Base-by-base conservation (phyloP, 1,140 invertebrate species). In the Euglossa dilemma region DNA sequence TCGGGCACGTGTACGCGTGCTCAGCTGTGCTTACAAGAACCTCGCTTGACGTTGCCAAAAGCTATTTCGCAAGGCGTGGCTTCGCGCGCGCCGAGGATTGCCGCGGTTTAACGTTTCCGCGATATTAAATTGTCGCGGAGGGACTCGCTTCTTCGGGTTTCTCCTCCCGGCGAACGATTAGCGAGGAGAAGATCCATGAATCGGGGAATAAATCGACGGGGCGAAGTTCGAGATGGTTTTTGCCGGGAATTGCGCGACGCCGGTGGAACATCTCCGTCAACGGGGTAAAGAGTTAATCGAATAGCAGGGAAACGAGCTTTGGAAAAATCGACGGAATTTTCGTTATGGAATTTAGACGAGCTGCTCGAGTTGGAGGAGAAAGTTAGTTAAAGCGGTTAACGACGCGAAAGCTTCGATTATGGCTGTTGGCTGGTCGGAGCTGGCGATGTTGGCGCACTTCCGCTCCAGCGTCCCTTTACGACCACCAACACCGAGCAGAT, bases 41-140 rank as follows among this genome's bases (percentile, higher is more conserved):
- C 28, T 18, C 45, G 52, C 56, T 82, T 23, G 28, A 59, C 72
- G 73, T 61, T 73, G 59, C 76, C 85, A 87, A 67, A 64, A 84
- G 54, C 63, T 61, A 83, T 86, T 75, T 70, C 59, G 25, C 45
- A 70, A 74, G 36, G 47, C n/a, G 64, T 47, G 63, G 47, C 11
- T 36, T 36, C 25, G 67, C 20, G 50, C 54, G 76, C 45, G 52
- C 36, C 23, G 56, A 36, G 52, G 25, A 52, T 71, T 72, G n/a
- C 9, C 67, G 47, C 28, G 45, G 77, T 63, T 72, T 72, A 18
- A 52, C 43, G 23, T 14, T 36, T 36, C 36, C 23, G 57, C 16
- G 28, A 63, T 80, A 80, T 73, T 80, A 73, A 61, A 73, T 80
- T 25, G n/a, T 57, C 43, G 20, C 45, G 20, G 12, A 23, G 12